Conservation (phyloP, 2,797 vertebrate species). For the Crenuchus spilurus region DNA sequence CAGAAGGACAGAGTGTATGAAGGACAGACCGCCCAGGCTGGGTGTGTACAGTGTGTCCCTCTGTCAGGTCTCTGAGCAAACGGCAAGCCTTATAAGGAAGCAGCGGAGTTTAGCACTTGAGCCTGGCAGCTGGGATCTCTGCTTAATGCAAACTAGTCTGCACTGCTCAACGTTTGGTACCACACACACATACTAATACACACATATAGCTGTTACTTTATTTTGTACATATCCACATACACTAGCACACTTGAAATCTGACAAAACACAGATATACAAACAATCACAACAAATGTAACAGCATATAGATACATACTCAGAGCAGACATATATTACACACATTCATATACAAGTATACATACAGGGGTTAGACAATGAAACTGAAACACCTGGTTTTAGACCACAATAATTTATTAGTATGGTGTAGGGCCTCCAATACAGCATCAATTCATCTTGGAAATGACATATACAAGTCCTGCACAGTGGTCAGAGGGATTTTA, state of each 20-base stretch:
- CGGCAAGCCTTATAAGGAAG: constrained; percentile 75
- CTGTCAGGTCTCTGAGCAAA: constrained; percentile 60
- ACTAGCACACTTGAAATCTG: constrained; percentile 7
- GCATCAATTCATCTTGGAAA: too few species aligned
- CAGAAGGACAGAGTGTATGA: constrained; percentile 32
- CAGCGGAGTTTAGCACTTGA: constrained; percentile 58
- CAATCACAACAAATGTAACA: not conserved
- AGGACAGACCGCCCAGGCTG: constrained; percentile 44
- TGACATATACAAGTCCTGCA: too few species aligned
- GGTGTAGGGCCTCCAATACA: too few species aligned
- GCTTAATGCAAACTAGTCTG: constrained; percentile 59
- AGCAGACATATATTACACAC: too few species aligned
- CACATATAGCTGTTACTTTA: not conserved
- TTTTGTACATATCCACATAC: not conserved
- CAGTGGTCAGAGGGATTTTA: too few species aligned
- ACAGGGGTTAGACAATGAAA: too few species aligned
- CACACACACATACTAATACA: constrained; percentile 28
- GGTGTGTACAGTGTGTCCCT: constrained; percentile 55
- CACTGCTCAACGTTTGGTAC: constrained; percentile 19
- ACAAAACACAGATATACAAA: constrained; percentile 25
- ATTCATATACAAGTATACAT: too few species aligned
- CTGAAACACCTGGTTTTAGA: too few species aligned
- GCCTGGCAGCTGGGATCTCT: constrained; percentile 55
- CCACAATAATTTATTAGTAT: too few species aligned
- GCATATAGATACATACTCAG: constrained; percentile 4